Evolutionary conservation across 1,140 invertebrate species (phyloP).

Genomic region (Hestina assimilis): DNA sequence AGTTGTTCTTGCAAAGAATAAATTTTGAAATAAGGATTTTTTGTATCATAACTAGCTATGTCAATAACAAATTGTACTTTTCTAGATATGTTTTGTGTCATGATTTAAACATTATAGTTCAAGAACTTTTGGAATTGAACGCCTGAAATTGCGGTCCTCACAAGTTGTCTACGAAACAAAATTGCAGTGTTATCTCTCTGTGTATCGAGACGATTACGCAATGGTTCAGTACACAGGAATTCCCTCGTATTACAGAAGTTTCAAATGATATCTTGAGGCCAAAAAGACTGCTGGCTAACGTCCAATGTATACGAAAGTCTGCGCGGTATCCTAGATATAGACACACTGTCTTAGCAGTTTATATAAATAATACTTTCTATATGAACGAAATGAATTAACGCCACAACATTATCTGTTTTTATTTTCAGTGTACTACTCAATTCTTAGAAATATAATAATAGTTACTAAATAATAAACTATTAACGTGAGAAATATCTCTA

Average conservation of each 20-base stretch:
- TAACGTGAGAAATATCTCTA: too few species aligned
- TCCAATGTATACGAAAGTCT: slow-evolving; percentile 66
- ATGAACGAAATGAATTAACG: too few species aligned
- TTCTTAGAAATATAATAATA: too few species aligned
- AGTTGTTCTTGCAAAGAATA: not conserved
- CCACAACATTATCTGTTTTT: too few species aligned
- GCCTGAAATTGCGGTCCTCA: slow-evolving; percentile 1
- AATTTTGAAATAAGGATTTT: too few species aligned
- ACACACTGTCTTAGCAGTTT: slow-evolving; percentile 34
- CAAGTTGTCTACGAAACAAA: slow-evolving; percentile 5
- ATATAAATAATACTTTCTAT: not conserved
- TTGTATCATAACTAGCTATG: not conserved
- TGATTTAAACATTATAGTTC: not conserved
- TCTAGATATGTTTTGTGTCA: not conserved
- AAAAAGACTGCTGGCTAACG: slow-evolving; percentile 67
- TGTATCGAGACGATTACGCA: slow-evolving; percentile 34
- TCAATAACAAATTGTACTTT: not conserved
- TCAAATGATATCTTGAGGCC: slow-evolving; percentile 71
- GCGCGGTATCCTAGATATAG: slow-evolving; percentile 37
- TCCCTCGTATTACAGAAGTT: slow-evolving; percentile 57
- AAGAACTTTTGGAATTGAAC: not conserved
- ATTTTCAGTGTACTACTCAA: too few species aligned
- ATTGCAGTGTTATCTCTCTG: not conserved
- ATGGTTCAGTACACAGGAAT: slow-evolving; percentile 48
- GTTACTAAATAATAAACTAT: too few species aligned